A percentile compares a stretch with the other conserved stretches of the same genome.
These are phyloP conservation scores for Ypsolopha sequella DNA, from an alignment of 2,888 invertebrate genomes.

Conservation along the genomic window DNA sequence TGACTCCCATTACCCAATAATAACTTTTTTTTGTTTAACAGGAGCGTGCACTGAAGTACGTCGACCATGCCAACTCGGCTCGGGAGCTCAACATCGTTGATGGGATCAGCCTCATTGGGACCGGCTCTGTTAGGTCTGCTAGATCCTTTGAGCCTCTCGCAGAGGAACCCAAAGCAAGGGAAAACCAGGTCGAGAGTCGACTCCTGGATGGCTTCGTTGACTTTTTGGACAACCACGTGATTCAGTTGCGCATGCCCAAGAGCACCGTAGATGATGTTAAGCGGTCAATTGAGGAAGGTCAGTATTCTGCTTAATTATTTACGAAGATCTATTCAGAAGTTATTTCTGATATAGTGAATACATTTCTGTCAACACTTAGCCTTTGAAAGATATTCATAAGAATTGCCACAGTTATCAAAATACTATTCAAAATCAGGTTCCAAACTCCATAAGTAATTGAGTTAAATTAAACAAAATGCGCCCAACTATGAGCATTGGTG, in stretches of 20 bases:
- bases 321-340: neutral
- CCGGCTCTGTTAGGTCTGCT: slow-evolving; percentile 67
- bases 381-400: neutral
- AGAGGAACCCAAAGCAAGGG: slow-evolving; percentile 78
- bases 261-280: slow-evolving; percentile 80
- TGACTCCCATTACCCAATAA: slow-evolving; percentile 3
- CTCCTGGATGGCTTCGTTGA: slow-evolving; percentile 81
- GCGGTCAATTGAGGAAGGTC: slow-evolving; percentile 86
- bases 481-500: too few species aligned
- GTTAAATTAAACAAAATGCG: too few species aligned
- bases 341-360: neutral
- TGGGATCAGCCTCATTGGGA: slow-evolving; percentile 69
- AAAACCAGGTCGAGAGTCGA: slow-evolving; percentile 79
- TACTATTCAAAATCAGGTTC: neutral
- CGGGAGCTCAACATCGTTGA: slow-evolving; percentile 71
- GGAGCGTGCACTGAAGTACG: slow-evolving; percentile 79
- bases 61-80: slow-evolving; percentile 66
- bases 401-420: neutral
- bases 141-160: slow-evolving; percentile 75
- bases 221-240: slow-evolving; percentile 83
- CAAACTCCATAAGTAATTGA: too few species aligned
- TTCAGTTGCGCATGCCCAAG: slow-evolving; percentile 84
- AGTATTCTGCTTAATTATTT: slow-evolving; percentile 19
- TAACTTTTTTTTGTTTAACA: slow-evolving; percentile 28
- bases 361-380: neutral